Percentiles rank a stretch among this genome's conserved stretches.
Evolutionary conservation across 1,140 invertebrate genomes (phyloP).

Genomic region (Drosophila pallidifrons): DNA sequence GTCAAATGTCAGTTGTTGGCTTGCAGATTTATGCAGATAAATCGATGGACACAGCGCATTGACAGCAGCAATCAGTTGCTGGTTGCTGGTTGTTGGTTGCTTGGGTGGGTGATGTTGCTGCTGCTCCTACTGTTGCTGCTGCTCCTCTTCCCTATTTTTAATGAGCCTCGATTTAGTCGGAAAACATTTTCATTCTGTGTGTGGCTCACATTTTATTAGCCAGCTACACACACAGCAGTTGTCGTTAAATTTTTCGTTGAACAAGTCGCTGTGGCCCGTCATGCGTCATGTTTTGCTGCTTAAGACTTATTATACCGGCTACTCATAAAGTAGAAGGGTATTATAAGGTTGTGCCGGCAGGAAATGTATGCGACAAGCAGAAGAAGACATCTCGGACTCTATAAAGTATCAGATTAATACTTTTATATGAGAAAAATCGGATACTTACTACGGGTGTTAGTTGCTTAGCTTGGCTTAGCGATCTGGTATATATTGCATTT

Average conservation of each 20-base stretch:
- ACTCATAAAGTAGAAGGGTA: too few relatives aligned
- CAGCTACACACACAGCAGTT: constrained; percentile 42
- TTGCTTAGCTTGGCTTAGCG: too few relatives aligned
- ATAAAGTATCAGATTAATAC: too few relatives aligned
- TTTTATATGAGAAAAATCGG: too few relatives aligned
- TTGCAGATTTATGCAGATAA: constrained; percentile 54
- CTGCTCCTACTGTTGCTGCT: constrained; percentile 45
- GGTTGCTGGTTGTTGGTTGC: constrained; percentile 9
- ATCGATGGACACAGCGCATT: constrained; percentile 49
- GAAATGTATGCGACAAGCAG: too few relatives aligned
- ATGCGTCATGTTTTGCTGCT: constrained; percentile 59
- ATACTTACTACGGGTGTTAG: too few relatives aligned
- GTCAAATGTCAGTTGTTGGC: constrained; percentile 71
- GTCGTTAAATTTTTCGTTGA: constrained; percentile 69
- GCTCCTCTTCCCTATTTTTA: constrained; percentile 52
- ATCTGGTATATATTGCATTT: too few relatives aligned
- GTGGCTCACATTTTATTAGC: constrained; percentile 67
- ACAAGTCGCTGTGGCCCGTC: constrained; percentile 46
- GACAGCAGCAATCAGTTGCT: constrained; percentile 48
- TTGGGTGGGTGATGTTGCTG: constrained; percentile 40
- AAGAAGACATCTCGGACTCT: too few relatives aligned
- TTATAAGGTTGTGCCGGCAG: too few relatives aligned
- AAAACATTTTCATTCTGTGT: constrained; percentile 55
- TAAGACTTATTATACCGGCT: constrained; percentile 40
- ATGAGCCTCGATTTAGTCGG: constrained; percentile 64